These are phyloP conservation scores for Napeogenes inachia DNA, from an alignment of 2,888 invertebrate species.

Conservation along the genomic window DNA sequence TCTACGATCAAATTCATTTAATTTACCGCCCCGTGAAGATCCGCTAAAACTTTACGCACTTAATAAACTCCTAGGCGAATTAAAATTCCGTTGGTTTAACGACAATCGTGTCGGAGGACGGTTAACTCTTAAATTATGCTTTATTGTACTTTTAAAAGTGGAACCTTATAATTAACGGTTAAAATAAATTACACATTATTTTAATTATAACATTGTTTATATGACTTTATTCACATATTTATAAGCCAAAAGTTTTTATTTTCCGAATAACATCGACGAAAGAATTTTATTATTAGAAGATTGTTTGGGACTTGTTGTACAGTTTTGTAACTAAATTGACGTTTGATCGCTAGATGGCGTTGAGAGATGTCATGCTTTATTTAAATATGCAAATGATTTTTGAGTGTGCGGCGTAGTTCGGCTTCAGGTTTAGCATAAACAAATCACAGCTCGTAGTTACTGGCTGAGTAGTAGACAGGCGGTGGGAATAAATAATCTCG, in stretches of 20 bases:
- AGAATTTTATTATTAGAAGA: too few species aligned
- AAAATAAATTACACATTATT: too few species aligned
- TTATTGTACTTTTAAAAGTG: not conserved
- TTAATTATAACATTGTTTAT: too few species aligned
- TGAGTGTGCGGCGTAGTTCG: constrained; percentile 53
- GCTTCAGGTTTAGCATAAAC: constrained; percentile 66
- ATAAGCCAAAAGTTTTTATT: too few species aligned
- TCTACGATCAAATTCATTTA: constrained; percentile 67
- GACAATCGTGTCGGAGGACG: constrained; percentile 69
- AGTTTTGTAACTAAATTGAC: constrained; percentile 38
- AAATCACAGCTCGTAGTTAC: constrained; percentile 47
- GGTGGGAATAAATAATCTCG: constrained; percentile 60
- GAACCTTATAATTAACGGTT: not conserved
- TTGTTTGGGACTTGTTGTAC: too few species aligned
- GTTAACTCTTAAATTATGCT: constrained; percentile 50
- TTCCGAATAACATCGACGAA: too few species aligned
- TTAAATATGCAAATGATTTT: constrained; percentile 65
- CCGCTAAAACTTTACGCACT: constrained; percentile 74
- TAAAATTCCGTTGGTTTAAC: constrained; percentile 74
- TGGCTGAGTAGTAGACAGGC: constrained; percentile 49
- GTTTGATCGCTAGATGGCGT: constrained; percentile 41
- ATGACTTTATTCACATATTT: too few species aligned
- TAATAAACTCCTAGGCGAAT: constrained; percentile 73
- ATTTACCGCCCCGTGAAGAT: constrained; percentile 60
- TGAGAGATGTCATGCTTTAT: constrained; percentile 43